Conservation (phyloP, 2,888 invertebrate genomes). For the Sinotaia quadrata region DNA sequence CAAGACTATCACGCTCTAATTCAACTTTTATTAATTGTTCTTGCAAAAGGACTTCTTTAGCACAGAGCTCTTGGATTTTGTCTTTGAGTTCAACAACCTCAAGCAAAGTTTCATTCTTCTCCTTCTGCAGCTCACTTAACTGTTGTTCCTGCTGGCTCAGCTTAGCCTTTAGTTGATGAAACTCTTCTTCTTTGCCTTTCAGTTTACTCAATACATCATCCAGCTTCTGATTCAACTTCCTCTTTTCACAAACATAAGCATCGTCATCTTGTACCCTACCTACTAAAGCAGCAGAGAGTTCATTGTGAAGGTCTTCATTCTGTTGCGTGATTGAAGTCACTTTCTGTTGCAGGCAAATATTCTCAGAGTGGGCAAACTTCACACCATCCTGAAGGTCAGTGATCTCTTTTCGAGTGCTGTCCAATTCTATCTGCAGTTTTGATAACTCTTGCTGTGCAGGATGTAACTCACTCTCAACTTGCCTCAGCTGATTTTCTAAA, state of each 20-base stretch:
- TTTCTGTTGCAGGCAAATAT: slow-evolving; percentile 3
- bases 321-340: slow-evolving; percentile 12
- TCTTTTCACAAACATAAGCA: slow-evolving; percentile 6
- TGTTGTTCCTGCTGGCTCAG: slow-evolving; percentile 21
- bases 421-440: not conserved
- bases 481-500: not conserved
- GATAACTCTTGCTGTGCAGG: not conserved
- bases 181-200: slow-evolving; percentile 24
- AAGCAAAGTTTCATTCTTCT: slow-evolving; percentile 5
- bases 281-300: slow-evolving; percentile 7
- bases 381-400: slow-evolving; percentile 10
- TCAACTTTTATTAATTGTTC: slow-evolving; percentile 35
- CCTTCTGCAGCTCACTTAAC: slow-evolving; percentile 15
- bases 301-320: slow-evolving; percentile 14
- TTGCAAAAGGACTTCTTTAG: slow-evolving; percentile 27
- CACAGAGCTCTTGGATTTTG: slow-evolving; percentile 17
- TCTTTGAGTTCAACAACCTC: slow-evolving; percentile 11
- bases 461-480: not conserved
- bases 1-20: slow-evolving; percentile 4
- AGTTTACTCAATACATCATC: slow-evolving; percentile 25
- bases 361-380: slow-evolving; percentile 9
- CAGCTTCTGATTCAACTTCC: slow-evolving; percentile 17
- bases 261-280: slow-evolving; percentile 14
- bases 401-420: not conserved
- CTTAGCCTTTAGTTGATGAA: slow-evolving; percentile 20